These are phyloP conservation scores for Pipistrellus pygmaeus DNA, from an alignment of 2,797 vertebrate species.

Conservation along the genomic window DNA sequence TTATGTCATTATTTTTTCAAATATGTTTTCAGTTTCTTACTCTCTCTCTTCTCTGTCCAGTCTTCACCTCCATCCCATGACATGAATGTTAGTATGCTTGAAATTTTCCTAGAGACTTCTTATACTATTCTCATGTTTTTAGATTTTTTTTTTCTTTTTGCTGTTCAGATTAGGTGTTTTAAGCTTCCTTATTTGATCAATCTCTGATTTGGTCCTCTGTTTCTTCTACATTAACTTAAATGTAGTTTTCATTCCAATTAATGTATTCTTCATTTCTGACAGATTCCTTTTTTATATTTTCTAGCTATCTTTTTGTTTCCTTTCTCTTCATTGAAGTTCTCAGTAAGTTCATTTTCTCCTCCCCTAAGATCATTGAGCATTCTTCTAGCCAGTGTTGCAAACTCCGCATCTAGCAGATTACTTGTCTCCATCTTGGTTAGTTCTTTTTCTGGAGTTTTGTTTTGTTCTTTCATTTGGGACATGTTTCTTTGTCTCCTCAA, in stretches of 20 bases:
- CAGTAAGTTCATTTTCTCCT: background rate
- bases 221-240: background rate
- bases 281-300: background rate
- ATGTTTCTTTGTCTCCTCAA: background rate
- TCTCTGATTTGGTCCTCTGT: background rate
- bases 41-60: background rate
- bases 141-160: background rate
- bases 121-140: background rate
- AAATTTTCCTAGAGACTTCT: background rate
- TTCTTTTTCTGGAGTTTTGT: background rate
- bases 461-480: background rate
- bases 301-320: background rate
- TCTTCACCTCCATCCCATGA: background rate
- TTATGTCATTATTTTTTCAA: background rate
- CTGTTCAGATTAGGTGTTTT: background rate
- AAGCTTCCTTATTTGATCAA: background rate
- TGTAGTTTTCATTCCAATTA: background rate
- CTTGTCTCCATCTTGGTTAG: background rate
- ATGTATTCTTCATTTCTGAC: background rate
- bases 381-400: background rate
- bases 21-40: background rate
- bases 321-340: background rate
- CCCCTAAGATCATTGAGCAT: background rate
- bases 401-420: background rate
- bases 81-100: background rate